Conservation (phyloP, 2,888 invertebrate genomes). For the Thalpophila matura region DNA sequence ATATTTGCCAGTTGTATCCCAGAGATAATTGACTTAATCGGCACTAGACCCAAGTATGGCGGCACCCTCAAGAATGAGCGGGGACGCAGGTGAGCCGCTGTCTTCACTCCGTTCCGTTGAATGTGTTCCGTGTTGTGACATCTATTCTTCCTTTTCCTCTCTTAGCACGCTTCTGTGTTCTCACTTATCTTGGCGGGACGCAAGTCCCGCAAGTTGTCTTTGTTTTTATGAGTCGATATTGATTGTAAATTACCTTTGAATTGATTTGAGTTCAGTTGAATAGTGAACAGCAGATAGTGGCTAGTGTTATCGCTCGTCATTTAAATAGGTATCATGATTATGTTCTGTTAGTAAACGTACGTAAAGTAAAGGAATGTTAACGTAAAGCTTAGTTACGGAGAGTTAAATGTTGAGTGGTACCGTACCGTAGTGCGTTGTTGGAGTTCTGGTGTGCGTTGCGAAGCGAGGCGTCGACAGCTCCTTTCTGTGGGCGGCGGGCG, state of each 20-base stretch:
- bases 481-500: conserved; percentile 71
- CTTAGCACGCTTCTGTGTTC: conserved; percentile 92
- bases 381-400: conserved; percentile 89
- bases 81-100: conserved; percentile 99
- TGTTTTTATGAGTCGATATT: conserved; percentile 89
- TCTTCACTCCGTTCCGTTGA: conserved; percentile 91
- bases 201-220: conserved; percentile 88
- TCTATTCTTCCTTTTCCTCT: conserved; percentile 90
- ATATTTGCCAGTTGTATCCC: conserved; percentile 99
- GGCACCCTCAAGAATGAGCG: conserved; percentile 99
- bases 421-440: conserved; percentile 89
- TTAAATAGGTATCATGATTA: conserved; percentile 89
- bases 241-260: conserved; percentile 89
- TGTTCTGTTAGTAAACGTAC: conserved; percentile 89
- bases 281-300: conserved; percentile 91
- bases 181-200: conserved; percentile 90
- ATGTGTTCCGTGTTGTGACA: conserved; percentile 91
- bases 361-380: conserved; percentile 87
- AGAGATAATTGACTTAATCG: conserved; percentile 99
- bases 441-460: conserved; percentile 83
- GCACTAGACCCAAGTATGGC: conserved; percentile 99
- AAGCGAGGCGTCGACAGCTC: conserved; percentile 82
- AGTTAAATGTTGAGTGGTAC: conserved; percentile 90
- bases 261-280: conserved; percentile 88
- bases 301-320: conserved; percentile 90